Base-by-base conservation (phyloP, 2,113 vertebrate species). In the Varanus salvator region DNA sequence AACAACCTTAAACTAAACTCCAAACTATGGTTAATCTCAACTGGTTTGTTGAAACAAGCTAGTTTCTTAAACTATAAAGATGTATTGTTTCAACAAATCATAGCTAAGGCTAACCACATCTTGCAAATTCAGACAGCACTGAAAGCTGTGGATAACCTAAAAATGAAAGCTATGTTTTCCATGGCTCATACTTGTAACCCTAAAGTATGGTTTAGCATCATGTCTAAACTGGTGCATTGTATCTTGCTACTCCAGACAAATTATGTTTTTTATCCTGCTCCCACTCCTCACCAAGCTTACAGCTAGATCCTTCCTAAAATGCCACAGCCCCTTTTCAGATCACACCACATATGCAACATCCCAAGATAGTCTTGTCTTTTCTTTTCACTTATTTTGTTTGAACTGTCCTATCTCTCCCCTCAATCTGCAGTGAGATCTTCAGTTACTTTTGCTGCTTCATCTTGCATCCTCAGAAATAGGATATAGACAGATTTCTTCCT, bases 401-500 rank as follows among this genome's bases (percentile, higher is more conserved):
- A 60, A 48, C 44, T 17, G 25, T 11, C 27, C 27, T 8, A 21
- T 2, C 68, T 57, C 23, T 52, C 48, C 19, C 71, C 29, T 64
- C 29, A 48, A 1, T 60, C 87, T 88, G 74, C 68, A 74, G 21
- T 82, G 25, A 88, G 15, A 74, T 57, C n/a, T 48, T 21, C 44
- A 54, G 19, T 21, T 74, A n/a, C 31, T 38, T 85, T 78, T 69
- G 60, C 60, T 68, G 19, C 34, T 78, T 85, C 72, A 64, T 85
- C 50, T 57, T 38, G 44, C 34, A 71, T 78, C 48, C 75, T 23
- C 48, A 80, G 83, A 85, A 89, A 85, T 71, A 85, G 50, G 48
- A 31, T 71, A 48, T 85, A n/a, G 82, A 21, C 48, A 50, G 64
- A 71, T 85, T 90, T 71, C 50, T 31, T 80, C 74, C n/a, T 31